Conservation (phyloP, 1,140 invertebrate genomes). For the Lamellibrachia luymesi region DNA sequence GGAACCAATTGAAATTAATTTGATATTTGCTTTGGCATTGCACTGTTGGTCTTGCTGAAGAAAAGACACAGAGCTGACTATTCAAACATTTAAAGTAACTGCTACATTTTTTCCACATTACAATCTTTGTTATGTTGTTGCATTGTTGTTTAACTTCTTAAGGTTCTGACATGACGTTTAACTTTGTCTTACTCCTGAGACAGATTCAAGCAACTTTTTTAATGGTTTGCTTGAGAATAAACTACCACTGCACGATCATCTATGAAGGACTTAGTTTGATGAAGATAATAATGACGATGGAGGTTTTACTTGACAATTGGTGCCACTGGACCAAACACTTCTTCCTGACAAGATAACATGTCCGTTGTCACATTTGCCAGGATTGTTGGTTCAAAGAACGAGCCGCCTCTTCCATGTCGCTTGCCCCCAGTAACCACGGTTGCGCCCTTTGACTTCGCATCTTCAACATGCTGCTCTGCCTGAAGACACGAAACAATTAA, state of each 20-base stretch:
- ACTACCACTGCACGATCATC: too few species aligned
- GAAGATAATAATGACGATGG: too few species aligned
- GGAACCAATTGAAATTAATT: not conserved
- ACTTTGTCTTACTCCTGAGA: too few species aligned
- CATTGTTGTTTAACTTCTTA: not conserved
- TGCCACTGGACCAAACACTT: conserved; percentile 95
- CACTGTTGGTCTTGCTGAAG: not conserved
- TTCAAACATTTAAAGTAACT: not conserved
- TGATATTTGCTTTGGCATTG: not conserved
- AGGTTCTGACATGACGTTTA: too few species aligned
- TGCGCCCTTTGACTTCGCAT: conserved; percentile 84
- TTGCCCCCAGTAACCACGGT: conserved; percentile 81
- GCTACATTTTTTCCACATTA: not conserved
- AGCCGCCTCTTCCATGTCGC: conserved; percentile 64
- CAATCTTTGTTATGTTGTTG: not conserved
- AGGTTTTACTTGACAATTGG: conserved; percentile 70
- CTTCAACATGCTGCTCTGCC: conserved; percentile 74
- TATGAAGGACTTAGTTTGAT: too few species aligned
- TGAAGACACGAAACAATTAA: conserved; percentile 32
- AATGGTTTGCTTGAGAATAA: too few species aligned
- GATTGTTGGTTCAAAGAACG: conserved; percentile 91
- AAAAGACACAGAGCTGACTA: not conserved
- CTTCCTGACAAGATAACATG: conserved; percentile 83
- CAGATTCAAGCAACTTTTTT: too few species aligned
- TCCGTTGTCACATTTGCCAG: conserved; percentile 74